A percentile compares a stretch with the other conserved stretches of the same genome.
phyloP scores from a whole-genome alignment of 2,113 vertebrate genomes.

The Alosa alosa region DNA sequence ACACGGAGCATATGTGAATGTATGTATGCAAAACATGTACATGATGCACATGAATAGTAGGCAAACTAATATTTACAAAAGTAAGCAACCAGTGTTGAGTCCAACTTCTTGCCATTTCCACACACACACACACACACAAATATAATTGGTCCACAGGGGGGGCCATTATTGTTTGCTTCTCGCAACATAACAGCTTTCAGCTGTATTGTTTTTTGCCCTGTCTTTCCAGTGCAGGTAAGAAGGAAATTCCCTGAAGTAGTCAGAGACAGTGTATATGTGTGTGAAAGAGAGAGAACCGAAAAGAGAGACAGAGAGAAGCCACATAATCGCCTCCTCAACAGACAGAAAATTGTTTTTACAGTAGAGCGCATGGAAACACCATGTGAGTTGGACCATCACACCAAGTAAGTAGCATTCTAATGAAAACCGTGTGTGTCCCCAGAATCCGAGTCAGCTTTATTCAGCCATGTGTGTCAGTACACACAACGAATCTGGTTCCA shows the following conservation, averaged over 20 bases:
- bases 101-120: neutral
- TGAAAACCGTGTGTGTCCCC: neutral
- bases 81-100: too few species aligned
- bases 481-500: too few species aligned
- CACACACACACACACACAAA: neutral
- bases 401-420: neutral
- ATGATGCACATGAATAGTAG: neutral
- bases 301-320: neutral
- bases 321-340: neutral
- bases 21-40: neutral
- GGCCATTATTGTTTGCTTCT: constrained; percentile 2
- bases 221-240: neutral
- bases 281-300: neutral
- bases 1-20: constrained; percentile 16
- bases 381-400: neutral
- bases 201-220: neutral
- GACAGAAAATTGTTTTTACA: neutral
- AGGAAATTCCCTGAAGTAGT: neutral
- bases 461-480: too few species aligned
- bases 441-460: too few species aligned
- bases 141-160: constrained; percentile 15
- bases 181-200: neutral
- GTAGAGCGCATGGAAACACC: neutral
- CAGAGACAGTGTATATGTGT: neutral
- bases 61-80: too few species aligned